phyloP scores from a whole-genome alignment of 2,797 vertebrate species.

The Sebastes cheni region DNA sequence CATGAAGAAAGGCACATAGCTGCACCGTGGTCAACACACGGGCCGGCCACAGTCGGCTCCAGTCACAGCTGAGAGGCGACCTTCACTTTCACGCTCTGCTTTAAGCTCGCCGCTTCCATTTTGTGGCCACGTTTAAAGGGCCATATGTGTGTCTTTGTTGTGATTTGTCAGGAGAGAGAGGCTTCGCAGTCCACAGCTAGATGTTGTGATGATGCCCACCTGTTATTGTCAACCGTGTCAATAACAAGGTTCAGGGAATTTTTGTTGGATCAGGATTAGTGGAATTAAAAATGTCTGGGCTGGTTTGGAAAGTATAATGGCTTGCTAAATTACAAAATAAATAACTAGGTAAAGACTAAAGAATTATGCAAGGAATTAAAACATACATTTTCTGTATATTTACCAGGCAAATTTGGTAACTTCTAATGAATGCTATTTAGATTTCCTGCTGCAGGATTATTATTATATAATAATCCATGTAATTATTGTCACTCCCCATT shows the following conservation, averaged over 20 bases:
- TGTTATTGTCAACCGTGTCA: slow-evolving; percentile 74
- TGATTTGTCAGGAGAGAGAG: slow-evolving; percentile 65
- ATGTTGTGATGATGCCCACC: slow-evolving; percentile 75
- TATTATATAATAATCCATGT: slow-evolving; percentile 18
- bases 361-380: background rate
- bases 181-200: slow-evolving; percentile 40
- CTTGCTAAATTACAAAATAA: slow-evolving; percentile 15
- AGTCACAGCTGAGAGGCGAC: slow-evolving; percentile 59
- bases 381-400: background rate
- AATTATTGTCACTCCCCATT: slow-evolving; percentile 51
- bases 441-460: slow-evolving; percentile 18
- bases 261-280: slow-evolving; percentile 20
- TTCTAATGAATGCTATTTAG: background rate
- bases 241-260: slow-evolving; percentile 41
- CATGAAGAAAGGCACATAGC: slow-evolving; percentile 79
- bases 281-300: slow-evolving; percentile 4
- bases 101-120: slow-evolving; percentile 77
- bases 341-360: background rate
- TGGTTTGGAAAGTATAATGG: slow-evolving; percentile 1
- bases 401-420: background rate
- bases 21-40: slow-evolving; percentile 70
- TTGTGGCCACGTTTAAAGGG: slow-evolving; percentile 77
- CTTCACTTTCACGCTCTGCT: slow-evolving; percentile 71
- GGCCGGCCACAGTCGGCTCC: slow-evolving; percentile 50
- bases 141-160: slow-evolving; percentile 80